These are phyloP conservation scores for Lathronympha strigana DNA, from an alignment of 2,888 invertebrate genomes.

Conservation along the genomic window DNA sequence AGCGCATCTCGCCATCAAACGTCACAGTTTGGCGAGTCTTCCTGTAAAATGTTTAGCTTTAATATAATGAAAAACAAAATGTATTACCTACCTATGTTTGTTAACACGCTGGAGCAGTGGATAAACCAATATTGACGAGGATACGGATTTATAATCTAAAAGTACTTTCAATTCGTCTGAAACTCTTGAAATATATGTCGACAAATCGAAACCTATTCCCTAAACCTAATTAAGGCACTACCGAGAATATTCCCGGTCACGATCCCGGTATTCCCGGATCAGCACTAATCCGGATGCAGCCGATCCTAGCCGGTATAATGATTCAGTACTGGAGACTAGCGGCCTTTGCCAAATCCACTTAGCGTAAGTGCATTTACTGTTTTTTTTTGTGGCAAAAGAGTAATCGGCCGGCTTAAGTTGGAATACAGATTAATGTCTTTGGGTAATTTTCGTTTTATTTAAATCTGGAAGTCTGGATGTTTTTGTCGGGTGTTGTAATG, in stretches of 20 bases:
- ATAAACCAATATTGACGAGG: too few species aligned
- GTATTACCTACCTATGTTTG: too few species aligned
- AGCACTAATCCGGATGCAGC: constrained; percentile 12
- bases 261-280: not conserved
- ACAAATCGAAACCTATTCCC: too few species aligned
- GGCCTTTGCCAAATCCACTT: constrained; percentile 65
- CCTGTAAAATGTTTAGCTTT: too few species aligned
- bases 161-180: too few species aligned
- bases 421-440: constrained; percentile 53
- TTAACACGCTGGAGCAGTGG: too few species aligned
- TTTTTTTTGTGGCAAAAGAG: constrained; percentile 52
- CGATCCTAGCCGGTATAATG: constrained; percentile 33
- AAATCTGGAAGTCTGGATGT: constrained; percentile 33
- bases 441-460: constrained; percentile 49
- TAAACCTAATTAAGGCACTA: too few species aligned
- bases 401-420: constrained; percentile 53
- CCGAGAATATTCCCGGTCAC: not conserved
- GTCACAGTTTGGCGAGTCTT: too few species aligned
- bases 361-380: constrained; percentile 57
- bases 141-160: too few species aligned
- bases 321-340: constrained; percentile 30
- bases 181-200: too few species aligned
- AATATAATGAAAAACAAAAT: too few species aligned
- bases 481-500: constrained; percentile 6
- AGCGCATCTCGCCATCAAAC: too few species aligned